Percentiles rank a stretch among this genome's conserved stretches.
Evolutionary conservation across 1,140 invertebrate genomes (phyloP).

Genomic region (Drosophila athabasca): DNA sequence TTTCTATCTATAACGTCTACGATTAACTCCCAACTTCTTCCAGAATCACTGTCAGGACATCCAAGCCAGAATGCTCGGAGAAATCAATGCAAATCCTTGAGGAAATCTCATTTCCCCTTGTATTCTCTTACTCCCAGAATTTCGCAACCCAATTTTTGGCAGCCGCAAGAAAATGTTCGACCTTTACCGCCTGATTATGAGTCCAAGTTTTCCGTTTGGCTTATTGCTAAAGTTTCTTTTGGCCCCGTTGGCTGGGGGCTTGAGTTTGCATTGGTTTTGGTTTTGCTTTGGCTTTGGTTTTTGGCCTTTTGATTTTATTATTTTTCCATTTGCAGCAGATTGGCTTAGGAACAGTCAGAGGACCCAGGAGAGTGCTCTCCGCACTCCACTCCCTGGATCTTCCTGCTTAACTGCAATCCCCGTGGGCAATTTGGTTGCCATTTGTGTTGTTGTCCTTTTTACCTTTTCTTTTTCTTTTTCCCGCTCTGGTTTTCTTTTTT

Average conservation of each 20-base stretch:
- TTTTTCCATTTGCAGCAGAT: slow-evolving; percentile 70
- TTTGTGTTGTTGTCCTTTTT: slow-evolving; percentile 29
- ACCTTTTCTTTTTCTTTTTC: slow-evolving; percentile 4
- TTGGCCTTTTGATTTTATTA: slow-evolving; percentile 61
- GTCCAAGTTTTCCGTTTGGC: slow-evolving; percentile 48
- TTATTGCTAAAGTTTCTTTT: slow-evolving; percentile 50
- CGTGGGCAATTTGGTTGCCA: slow-evolving; percentile 37
- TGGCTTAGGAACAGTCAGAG: slow-evolving; percentile 35
- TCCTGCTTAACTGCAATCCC: slow-evolving; percentile 34
- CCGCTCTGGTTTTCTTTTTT: not conserved
- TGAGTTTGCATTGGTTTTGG: slow-evolving; percentile 20
- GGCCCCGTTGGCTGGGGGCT: slow-evolving; percentile 6
- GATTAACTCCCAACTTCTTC: no score
- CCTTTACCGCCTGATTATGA: slow-evolving; percentile 51
- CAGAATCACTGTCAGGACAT: not conserved
- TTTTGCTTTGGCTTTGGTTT: slow-evolving; percentile 22
- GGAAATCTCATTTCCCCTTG: slow-evolving; percentile 8
- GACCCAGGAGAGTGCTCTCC: slow-evolving; percentile 26
- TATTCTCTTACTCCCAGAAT: not conserved
- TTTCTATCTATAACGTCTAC: no score
- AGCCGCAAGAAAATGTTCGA: slow-evolving; percentile 27
- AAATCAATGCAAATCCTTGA: slow-evolving; percentile 38
- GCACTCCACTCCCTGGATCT: slow-evolving; percentile 6
- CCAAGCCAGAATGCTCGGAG: not conserved
- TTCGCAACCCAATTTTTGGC: not conserved